Evolutionary conservation across 2,888 invertebrate genomes (phyloP), one percentile per base, ranked within the genome.

Genomic region (Psylliodes chrysocephalus): DNA sequence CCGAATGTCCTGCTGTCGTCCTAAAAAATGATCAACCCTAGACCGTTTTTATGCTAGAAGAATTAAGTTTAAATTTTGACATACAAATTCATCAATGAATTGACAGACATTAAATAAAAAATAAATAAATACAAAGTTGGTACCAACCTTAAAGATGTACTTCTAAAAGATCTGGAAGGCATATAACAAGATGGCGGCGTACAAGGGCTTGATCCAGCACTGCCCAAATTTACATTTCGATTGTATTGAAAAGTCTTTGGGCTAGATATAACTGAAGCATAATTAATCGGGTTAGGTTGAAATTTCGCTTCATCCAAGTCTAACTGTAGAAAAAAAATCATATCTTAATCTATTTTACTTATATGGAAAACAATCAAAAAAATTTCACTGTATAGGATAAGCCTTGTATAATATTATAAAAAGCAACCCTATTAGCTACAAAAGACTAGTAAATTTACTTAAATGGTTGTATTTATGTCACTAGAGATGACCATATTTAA

Each of bases 291-390:
- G 42, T 63, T 57, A 25, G 69, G 38, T 47, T 64, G 71, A 35
- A 74, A 71, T 66, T 75, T 77, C 46, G 73, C 51, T 52, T 79
- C 79, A 63, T 79, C 77, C 66, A 75, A 76, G 68, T 73, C 77
- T 52, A 76, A 64, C 78, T 79, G 57, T 19, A 72, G 60, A 46
- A 38, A 2, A n/a, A 40, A 40, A 40, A 40, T 10, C n/a, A 10
- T 40, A n/a, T 40, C 7, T 17, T 14, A 15, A 5, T n/a, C n/a
- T n/a, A n/a, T 15, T 40, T 40, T 12, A 40, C 14, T 7, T 40
- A 5, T 12, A 7, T 15, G 40, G 12, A 40, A 40, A 15, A 15
- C 1, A 40, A n/a, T 40, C 12, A 40, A 40, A 15, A 5, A 14
- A 7, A 17, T 2, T 1, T 12, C 8, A 40, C 6, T 12, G 14